These are phyloP conservation scores for Tricholauxania praeusta DNA, from an alignment of 2,888 invertebrate species.

Conservation along the genomic window DNA sequence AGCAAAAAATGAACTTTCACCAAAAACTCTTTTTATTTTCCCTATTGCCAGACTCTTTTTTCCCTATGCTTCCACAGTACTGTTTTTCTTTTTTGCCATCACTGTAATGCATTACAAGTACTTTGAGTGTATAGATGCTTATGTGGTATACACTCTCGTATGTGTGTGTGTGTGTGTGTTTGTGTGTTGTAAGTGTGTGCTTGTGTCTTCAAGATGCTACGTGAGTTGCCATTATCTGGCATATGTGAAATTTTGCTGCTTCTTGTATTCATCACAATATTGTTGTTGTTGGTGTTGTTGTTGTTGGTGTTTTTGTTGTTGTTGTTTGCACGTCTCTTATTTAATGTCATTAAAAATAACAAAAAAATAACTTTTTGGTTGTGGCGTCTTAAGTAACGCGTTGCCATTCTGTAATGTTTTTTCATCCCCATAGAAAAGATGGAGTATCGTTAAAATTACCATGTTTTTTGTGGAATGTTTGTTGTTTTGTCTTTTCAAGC, in stretches of 20 bases:
- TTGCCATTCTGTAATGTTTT: conserved; percentile 15
- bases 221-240: neutral
- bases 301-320: neutral
- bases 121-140: too few relatives aligned
- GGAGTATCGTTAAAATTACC: too few relatives aligned
- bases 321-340: conserved; percentile 3
- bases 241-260: conserved; percentile 1
- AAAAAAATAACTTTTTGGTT: neutral
- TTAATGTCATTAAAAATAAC: conserved; percentile 15
- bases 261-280: too few relatives aligned
- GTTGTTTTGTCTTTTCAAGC: too few relatives aligned
- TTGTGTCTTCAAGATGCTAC: neutral
- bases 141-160: too few relatives aligned
- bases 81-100: too few relatives aligned
- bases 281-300: neutral
- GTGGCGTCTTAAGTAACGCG: neutral
- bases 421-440: neutral
- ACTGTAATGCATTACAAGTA: too few relatives aligned
- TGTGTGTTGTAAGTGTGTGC: neutral
- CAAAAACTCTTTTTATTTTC: too few relatives aligned
- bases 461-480: too few relatives aligned
- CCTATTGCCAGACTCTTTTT: too few relatives aligned
- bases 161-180: neutral
- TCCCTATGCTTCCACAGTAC: too few relatives aligned
- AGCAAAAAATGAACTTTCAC: too few relatives aligned